Conservation (phyloP, 2,797 vertebrate genomes). For the Chelon labrosus region DNA sequence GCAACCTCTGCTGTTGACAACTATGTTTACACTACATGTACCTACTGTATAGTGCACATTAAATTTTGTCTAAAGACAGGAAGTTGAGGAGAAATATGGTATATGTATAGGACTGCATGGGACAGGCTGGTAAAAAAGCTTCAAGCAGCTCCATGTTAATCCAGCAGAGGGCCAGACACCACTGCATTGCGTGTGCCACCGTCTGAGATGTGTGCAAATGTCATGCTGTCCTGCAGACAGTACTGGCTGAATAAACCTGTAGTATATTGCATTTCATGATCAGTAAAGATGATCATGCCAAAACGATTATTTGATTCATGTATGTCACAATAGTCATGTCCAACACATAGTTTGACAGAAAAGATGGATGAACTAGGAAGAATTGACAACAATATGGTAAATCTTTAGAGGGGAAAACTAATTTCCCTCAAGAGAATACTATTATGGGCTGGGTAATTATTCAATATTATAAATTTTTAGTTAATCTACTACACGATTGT, state of each 20-base stretch:
- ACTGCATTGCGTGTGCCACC: background rate
- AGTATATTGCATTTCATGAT: too few relatives aligned
- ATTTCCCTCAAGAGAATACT: background rate
- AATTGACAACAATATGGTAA: background rate
- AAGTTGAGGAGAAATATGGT: background rate
- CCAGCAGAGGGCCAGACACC: constrained; percentile 50
- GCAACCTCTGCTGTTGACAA: background rate
- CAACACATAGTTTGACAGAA: background rate
- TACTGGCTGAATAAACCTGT: background rate
- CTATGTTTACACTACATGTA: background rate
- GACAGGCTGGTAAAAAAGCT: background rate
- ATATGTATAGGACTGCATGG: background rate
- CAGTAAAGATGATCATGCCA: background rate
- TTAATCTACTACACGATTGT: background rate
- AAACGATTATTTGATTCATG: background rate
- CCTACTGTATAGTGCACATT: background rate
- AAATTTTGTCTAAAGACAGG: background rate
- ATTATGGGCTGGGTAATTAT: background rate
- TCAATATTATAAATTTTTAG: background rate
- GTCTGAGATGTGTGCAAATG: background rate
- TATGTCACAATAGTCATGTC: background rate
- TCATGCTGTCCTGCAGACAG: background rate
- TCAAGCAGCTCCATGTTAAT: constrained; percentile 4
- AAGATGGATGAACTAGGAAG: background rate
- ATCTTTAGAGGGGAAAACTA: background rate